Evolutionary conservation across 2,797 vertebrate species (phyloP), one percentile per base, ranked within the genome.

Genomic region (Lycodopsis pacificus): DNA sequence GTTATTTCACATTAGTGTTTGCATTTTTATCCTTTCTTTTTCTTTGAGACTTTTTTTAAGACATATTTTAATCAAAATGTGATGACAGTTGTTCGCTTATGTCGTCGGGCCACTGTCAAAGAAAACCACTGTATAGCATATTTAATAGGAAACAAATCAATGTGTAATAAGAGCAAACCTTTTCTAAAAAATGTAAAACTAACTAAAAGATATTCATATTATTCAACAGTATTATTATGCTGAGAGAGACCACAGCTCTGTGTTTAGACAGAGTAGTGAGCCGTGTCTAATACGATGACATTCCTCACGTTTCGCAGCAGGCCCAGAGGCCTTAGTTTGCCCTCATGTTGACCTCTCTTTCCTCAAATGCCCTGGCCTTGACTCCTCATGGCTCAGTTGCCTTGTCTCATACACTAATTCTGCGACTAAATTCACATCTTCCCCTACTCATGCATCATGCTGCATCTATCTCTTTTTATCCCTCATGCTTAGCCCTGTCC

Each of bases 201-300:
- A 30, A 15, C n/a, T 6, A 27, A 53, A 11, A 13, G 7, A 27
- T 4, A 42, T 25, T 53, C 8, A 81, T 72, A 77, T 54, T 54
- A 36, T 27, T 67, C 44, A 46, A 53, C 70, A 82, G 77, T 53
- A 81, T 83, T 61, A 85, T 87, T 79, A 79, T 64, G 71, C 80
- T 42, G 66, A 70, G 36, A 72, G 73, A 75, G 80, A 76, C 67
- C 71, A 54, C 74, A 84, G 80, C 64, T 38, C 53, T 71, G 70
- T 86, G 87, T 91, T 92, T 87, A 89, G 86, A 85, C 82, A 84
- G 82, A 82, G 86, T 86, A 44, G 48, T 79, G 86, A 88, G 86
- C 86, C 83, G 85, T 88, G 86, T 90, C 90, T 90, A 89, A 94
- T 93, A 84, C 86, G 87, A 93, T 87, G 89, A 93, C 92, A 86